Evolutionary conservation across 2,888 invertebrate species (phyloP), one percentile per base, ranked within the genome.

Genomic region (Amitus sp.): DNA sequence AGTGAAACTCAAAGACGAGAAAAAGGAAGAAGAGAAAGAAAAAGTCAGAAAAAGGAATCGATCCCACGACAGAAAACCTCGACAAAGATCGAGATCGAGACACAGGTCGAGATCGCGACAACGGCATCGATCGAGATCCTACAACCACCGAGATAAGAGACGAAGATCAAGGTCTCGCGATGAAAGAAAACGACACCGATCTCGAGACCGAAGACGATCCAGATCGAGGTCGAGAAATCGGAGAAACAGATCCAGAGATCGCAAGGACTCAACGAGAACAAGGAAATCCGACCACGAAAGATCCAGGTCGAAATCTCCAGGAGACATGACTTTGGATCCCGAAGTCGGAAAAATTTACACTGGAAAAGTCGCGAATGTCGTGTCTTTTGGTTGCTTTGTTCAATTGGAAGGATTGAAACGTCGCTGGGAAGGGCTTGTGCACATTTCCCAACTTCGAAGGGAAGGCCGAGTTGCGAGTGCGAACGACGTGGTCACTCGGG

Each of bases 381-480:
- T 97, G 49, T 92, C 94, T n/a, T 99, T 98, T 83, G 99, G 99
- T 1, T 98, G 98, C 79, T 99, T 99, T 82, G 95, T 98, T 0
- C 96, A 97, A 83, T 85, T 99, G 17, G 95, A 97, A 76, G 96
- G 97, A 0, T 84, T 99, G 45, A 87, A 90, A 46, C 91, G 93
- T 69, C 87, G 92, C 39, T 94, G 94, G 90, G 99, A 99, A 82
- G 99, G 99, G 0, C 85, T 99, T 0, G 97, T 98, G 1, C 99
- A 99, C 78, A 98, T 99, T 73, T 98, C 98, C 0, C 94, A 97
- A 82, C 83, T 98, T 30, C 85, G 97, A 40, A 87, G 95, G 0
- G 97, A 97, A 83, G 97, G 97, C 0, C 87, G 98, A 60, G 98
- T 99, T 7, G 94, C 93, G 0, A 93, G 93, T 82, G 98, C 98